Base-by-base conservation (phyloP, 2,797 vertebrate species). In the Tragelaphus eurycerus region DNA sequence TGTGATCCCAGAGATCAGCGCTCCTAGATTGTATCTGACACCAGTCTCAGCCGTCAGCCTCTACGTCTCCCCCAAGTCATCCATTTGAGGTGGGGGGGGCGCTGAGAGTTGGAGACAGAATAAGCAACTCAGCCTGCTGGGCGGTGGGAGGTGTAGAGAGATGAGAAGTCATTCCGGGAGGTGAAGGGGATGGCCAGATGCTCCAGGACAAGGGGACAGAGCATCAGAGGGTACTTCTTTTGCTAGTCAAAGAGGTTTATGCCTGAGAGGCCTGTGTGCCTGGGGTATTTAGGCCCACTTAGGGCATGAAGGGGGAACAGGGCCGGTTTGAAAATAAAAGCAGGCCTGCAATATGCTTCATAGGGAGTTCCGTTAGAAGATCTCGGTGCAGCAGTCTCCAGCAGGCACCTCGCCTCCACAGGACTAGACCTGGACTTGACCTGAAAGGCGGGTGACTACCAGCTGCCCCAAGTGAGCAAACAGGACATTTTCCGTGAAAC, bases 21-120 rank as follows among this genome's bases (percentile, higher is more conserved):
- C 50, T 82, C 76, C 83, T 29, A 91, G 67, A 87, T 86, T 23
- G 29, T 2, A n/a, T 4, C 89, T 92, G 96, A 94, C 86, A 79
- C 57, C 46, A 25, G 25, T 43, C 50, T 86, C 38, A 27, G 92
- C 85, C 13, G 1, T 60, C 87, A 88, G 90, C 21, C 34, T 85
- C 83, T 13, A 14, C 0, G 0, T 87, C 62, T 91, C 43, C 59
- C 67, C 27, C 27, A 82, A 27, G 74, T 71, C 90, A 10, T 85
- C 59, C 13, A 7, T 16, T 27, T 43, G 34, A 29, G n/a, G n/a
- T n/a, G 34, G 34, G 23, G 59, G 64, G 79, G 46, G 79, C 4
- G 46, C 67, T n/a, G 71, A 34, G 71, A 78, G 85, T 17, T 31
- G 64, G 59, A 52, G 76, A 19, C 9, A 7, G 89, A 76, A 90